Base-by-base conservation (phyloP, 2,888 invertebrate species). In the Euspilapteryx auroguttella region DNA sequence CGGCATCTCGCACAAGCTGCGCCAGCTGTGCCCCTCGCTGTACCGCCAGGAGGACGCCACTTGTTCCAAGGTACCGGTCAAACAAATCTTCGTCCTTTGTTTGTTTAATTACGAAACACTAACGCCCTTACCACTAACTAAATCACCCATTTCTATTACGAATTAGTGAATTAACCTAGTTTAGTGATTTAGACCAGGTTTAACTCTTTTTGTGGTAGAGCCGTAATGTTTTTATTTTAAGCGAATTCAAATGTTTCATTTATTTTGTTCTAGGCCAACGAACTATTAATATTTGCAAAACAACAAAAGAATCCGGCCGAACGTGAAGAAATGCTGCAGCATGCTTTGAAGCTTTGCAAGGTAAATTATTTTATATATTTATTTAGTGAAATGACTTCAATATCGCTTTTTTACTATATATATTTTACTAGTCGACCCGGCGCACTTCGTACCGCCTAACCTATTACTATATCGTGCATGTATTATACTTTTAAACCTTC, bases 41-140 rank as follows among this genome's bases (percentile, higher is more conserved):
- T 99, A 96, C 55, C 86, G 90, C 37, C 86, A 86, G 44, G 97
- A 98, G 73, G 98, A 99, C 64, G 97, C 96, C 3, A 89, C 93
- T 8, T 94, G 93, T 44, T 93, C 96, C 2, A 96, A 96, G 78
- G 94, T 92, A 17, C 8, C n/a, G n/a, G n/a, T n/a, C n/a, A n/a
- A 59, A 49, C 40, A 31, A 8, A 13, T 3, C 3, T 27, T 27
- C 20, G 12, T 6, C n/a, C 14, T 34, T 27, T 29, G 6, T 17
- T n/a, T n/a, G n/a, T n/a, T n/a, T n/a, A n/a, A n/a, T n/a, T n/a
- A n/a, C n/a, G n/a, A n/a, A n/a, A n/a, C n/a, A n/a, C n/a, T n/a
- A n/a, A n/a, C n/a, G n/a, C n/a, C n/a, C n/a, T n/a, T n/a, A n/a
- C n/a, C n/a, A n/a, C n/a, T n/a, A n/a, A n/a, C n/a, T n/a, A n/a